Evolutionary conservation across 1,140 invertebrate species (phyloP).

Genomic region (Zaprionus capensis): DNA sequence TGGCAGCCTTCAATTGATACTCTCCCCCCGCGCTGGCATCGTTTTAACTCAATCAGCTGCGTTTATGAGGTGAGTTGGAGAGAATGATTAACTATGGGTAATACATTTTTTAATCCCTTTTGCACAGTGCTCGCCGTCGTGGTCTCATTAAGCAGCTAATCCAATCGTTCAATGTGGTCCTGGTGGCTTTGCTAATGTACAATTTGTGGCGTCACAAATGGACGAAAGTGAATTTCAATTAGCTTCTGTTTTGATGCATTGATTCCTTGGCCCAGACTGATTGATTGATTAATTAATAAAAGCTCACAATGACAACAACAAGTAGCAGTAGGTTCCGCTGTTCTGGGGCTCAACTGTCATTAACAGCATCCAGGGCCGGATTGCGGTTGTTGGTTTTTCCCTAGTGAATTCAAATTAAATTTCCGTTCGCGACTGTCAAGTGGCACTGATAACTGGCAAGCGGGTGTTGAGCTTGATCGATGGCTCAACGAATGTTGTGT

Average conservation of each 20-base stretch:
- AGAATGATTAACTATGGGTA: neutral
- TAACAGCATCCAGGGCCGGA: constrained; percentile 47
- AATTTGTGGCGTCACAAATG: constrained; percentile 82
- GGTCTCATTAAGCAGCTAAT: constrained; percentile 67
- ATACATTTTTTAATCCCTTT: neutral
- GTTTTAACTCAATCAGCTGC: constrained; percentile 5
- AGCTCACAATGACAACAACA: constrained; percentile 29
- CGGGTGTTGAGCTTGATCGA: constrained; percentile 2
- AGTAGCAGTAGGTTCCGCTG: neutral
- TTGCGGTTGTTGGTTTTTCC: constrained; percentile 30
- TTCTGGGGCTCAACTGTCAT: constrained; percentile 58
- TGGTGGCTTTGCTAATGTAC: constrained; percentile 72
- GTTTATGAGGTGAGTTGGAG: constrained; percentile 31
- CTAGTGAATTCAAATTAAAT: constrained; percentile 59
- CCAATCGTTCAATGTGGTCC: constrained; percentile 74
- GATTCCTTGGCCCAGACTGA: constrained; percentile 40
- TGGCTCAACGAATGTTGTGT: neutral
- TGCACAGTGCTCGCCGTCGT: constrained; percentile 55
- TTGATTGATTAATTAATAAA: constrained; percentile 78
- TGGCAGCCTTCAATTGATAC: constrained; percentile 16
- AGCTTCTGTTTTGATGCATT: constrained; percentile 36
- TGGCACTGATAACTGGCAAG: constrained; percentile 22
- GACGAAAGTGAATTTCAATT: constrained; percentile 80
- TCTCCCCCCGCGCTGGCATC: constrained; percentile 13
- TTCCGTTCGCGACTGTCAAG: constrained; percentile 58